Conservation (phyloP, 2,888 invertebrate species). For the Plebejus melissa region DNA sequence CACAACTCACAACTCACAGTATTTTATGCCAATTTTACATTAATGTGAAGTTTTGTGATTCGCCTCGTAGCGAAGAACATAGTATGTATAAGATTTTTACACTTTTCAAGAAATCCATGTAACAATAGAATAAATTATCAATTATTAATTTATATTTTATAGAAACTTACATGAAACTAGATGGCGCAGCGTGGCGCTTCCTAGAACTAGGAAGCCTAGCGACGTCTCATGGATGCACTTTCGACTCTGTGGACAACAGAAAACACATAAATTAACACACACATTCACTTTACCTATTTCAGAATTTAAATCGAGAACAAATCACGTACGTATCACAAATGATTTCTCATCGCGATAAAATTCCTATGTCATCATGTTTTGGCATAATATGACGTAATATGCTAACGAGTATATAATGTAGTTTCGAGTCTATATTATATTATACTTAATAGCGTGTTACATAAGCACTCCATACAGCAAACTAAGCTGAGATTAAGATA, state of each 20-base stretch:
- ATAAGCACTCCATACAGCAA: constrained; percentile 24
- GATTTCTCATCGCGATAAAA: constrained; percentile 19
- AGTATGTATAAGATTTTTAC: too few relatives aligned
- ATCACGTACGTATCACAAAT: too few relatives aligned
- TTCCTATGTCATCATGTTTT: constrained; percentile 17
- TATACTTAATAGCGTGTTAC: constrained; percentile 16
- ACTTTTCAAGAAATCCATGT: too few relatives aligned
- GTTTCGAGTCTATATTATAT: neutral
- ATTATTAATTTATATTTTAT: neutral
- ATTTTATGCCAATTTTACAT: too few relatives aligned
- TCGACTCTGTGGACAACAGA: constrained; percentile 55
- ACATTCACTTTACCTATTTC: neutral
- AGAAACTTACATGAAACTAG: constrained; percentile 58
- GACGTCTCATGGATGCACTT: constrained; percentile 63
- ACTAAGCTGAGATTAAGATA: constrained; percentile 31
- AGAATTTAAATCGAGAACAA: too few relatives aligned
- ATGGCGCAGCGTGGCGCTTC: constrained; percentile 64
- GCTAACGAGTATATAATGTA: constrained; percentile 2
- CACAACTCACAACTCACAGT: too few relatives aligned
- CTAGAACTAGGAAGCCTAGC: constrained; percentile 48
- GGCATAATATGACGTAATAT: constrained; percentile 10
- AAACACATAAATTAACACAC: constrained; percentile 23
- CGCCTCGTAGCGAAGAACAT: too few relatives aligned
- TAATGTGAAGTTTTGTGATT: too few relatives aligned
- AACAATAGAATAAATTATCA: neutral